Evolutionary conservation across 2,888 invertebrate genomes (phyloP), one percentile per base, ranked within the genome.

Genomic region (Lathronympha strigana): DNA sequence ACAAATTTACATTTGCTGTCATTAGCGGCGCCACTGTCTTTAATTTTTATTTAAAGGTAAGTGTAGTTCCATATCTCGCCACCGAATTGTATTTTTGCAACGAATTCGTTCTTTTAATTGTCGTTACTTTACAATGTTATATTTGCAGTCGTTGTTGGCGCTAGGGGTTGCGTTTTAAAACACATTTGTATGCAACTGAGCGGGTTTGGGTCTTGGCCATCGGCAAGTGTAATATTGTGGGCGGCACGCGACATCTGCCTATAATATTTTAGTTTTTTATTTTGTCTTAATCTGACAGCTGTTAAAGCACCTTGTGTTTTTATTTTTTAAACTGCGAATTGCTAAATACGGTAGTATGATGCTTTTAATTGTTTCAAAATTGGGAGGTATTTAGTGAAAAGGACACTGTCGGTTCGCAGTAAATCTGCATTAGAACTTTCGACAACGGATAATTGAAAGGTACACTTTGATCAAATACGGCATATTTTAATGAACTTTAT

Each of bases 241-340:
- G 21, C 28, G 61, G 69, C 70, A 67, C 71, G 72, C 69, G 72
- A 70, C 73, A 74, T 72, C 73, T 74, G 73, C 72, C 70, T 17
- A 45, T 33, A 58, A 54, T 40, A 61, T 61, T 61, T 54, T 38
- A 31, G 31, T 47, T 62, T 25, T 62, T 67, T 47, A 47, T 53
- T 66, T 64, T 68, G 57, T 68, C 67, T 66, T 67, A 64, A 58
- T 61, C 43, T 28, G 58, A 43, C 71, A 68, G 71, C 69, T 69
- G 69, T 63, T 49, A 40, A 36, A 45, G 51, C 73, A 73, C 71
- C 72, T 66, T 66, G 66, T 49, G 25, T 28, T 33, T 54, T 53
- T 15, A n/a, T 33, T 43, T 57, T 23, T 63, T 50, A 19, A 38
- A 45, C 19, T 8, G 43, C 17, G 31, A 47, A 38, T 55, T 28